phyloP scores from a whole-genome alignment of 1,140 invertebrate species.

The Drosophila littoralis region DNA sequence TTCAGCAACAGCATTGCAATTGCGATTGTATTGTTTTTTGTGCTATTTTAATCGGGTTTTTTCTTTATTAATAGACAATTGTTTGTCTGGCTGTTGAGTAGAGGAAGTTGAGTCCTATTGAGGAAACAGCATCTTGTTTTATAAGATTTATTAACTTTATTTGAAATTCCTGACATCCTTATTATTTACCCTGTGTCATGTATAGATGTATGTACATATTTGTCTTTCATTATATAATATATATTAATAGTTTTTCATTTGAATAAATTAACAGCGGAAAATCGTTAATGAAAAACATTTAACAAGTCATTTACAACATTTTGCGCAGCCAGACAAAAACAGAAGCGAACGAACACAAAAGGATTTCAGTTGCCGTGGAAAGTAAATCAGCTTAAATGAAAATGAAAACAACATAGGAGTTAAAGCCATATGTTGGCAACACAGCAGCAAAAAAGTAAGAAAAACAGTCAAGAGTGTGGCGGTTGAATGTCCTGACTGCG shows the following conservation, averaged over 20 bases:
- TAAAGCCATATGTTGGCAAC: constrained; percentile 16
- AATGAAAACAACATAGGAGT: constrained; percentile 24
- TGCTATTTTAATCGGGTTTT: too few relatives aligned
- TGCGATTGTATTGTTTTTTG: too few relatives aligned
- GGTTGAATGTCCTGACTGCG: neutral
- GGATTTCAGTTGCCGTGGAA: constrained; percentile 17
- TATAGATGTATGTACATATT: neutral
- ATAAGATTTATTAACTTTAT: neutral
- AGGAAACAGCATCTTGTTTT: too few relatives aligned
- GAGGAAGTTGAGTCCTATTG: too few relatives aligned
- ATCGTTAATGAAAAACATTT: constrained; percentile 12
- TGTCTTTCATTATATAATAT: neutral
- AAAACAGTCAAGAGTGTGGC: neutral
- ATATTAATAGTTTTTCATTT: constrained; percentile 16
- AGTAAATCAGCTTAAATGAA: constrained; percentile 49
- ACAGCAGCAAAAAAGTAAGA: neutral
- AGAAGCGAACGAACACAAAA: constrained; percentile 18
- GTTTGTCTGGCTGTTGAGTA: too few relatives aligned
- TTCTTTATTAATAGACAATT: too few relatives aligned
- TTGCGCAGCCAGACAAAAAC: constrained; percentile 1
- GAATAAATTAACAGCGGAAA: constrained; percentile 15
- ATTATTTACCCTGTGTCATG: constrained; percentile 6
- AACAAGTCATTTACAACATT: neutral
- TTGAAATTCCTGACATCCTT: constrained; percentile 11
- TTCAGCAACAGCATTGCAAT: too few relatives aligned